phyloP scores from a whole-genome alignment of 2,113 vertebrate genomes.

The Podiceps cristatus region DNA sequence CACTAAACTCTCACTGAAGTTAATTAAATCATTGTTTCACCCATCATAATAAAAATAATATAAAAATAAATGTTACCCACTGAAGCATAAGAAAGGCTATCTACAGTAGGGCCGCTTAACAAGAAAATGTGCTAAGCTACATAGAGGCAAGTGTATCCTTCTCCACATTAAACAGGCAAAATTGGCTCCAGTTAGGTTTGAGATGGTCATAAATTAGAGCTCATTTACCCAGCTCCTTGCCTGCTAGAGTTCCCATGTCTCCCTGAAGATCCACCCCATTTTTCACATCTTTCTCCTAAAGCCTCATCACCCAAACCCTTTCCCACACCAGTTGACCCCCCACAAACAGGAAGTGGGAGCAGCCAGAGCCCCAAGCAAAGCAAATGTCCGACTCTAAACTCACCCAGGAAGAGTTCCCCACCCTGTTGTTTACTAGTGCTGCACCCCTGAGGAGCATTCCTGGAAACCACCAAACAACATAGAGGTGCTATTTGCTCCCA shows the following conservation, averaged over 20 bases:
- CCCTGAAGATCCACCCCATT: background rate
- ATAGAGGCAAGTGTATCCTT: background rate
- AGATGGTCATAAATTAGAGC: background rate
- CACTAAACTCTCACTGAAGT: background rate
- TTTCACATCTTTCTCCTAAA: background rate
- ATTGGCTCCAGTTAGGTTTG: background rate
- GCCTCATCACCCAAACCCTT: background rate
- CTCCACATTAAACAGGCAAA: background rate
- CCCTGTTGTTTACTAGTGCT: background rate
- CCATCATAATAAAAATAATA: background rate
- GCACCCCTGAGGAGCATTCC: background rate
- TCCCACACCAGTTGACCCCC: background rate
- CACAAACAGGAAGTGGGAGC: background rate
- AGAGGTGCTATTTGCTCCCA: rapidly evolving
- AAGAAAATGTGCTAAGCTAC: background rate
- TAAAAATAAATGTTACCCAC: background rate
- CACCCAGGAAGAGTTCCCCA: background rate
- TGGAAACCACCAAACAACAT: rapidly evolving
- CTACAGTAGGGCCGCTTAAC: background rate
- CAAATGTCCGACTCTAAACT: background rate
- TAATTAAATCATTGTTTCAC: background rate
- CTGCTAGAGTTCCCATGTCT: background rate
- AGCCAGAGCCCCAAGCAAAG: background rate
- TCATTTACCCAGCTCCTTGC: background rate
- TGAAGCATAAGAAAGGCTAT: background rate